Percentiles rank a stretch among this genome's conserved stretches.
phyloP scores from a whole-genome alignment of 1,140 invertebrate genomes.

The Vanessa atalanta region DNA sequence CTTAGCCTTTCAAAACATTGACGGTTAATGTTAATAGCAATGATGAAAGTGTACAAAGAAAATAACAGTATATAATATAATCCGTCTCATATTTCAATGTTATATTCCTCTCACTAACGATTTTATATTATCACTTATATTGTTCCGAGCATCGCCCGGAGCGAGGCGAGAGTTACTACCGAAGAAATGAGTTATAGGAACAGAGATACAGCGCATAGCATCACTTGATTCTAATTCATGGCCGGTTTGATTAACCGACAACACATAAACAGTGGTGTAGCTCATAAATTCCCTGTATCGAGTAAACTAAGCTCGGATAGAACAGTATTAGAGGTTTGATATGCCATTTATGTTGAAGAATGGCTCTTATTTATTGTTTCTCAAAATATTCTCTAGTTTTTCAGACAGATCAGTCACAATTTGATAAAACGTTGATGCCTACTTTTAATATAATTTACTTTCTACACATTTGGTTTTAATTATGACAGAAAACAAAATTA shows the following conservation, averaged over 20 bases:
- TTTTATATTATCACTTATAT: conserved; percentile 36
- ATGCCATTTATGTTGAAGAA: background rate
- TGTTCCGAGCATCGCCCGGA: conserved; percentile 27
- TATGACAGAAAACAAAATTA: too few relatives aligned
- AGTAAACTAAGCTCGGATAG: conserved; percentile 18
- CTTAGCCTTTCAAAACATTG: conserved; percentile 4
- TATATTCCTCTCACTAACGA: conserved; percentile 14
- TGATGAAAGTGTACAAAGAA: conserved; percentile 5
- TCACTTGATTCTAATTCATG: conserved; percentile 38
- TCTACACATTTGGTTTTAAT: too few relatives aligned
- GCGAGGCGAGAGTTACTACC: conserved; percentile 25
- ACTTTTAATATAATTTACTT: too few relatives aligned
- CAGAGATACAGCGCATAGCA: conserved; percentile 25
- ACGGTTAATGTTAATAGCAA: background rate
- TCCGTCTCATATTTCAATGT: conserved; percentile 21
- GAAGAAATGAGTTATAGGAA: conserved; percentile 27
- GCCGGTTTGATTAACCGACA: conserved; percentile 34
- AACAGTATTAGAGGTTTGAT: conserved; percentile 22
- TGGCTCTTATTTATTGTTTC: background rate
- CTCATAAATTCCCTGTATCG: conserved; percentile 20
- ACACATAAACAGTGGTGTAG: conserved; percentile 26
- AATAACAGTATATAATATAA: conserved; percentile 10
- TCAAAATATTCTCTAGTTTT: too few relatives aligned
- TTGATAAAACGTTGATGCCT: too few relatives aligned
- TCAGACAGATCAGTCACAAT: too few relatives aligned